Evolutionary conservation across 1,140 invertebrate species (phyloP), one percentile per base, ranked within the genome.

Genomic region (Anoplolepis gracilipes): DNA sequence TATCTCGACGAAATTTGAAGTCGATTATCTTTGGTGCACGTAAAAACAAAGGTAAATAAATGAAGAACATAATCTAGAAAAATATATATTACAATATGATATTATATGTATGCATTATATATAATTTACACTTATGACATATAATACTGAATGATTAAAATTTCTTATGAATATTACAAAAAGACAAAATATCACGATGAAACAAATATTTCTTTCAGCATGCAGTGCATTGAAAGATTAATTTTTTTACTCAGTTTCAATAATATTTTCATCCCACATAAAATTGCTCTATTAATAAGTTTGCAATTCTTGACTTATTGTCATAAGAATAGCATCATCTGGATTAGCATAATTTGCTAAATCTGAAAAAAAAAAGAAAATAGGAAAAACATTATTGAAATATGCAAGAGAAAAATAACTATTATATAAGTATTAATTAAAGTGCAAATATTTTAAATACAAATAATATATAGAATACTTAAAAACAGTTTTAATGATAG

Each of bases 311-410:
- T 94, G 94, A 90, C 92, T 95, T 90, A 92, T 93, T 22, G 94
- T 94, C 95, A 96, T 96, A 87, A 96, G 93, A 90, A 96, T 95
- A 77, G 96, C 96, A 91, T 96, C 96, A 86, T 95, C 95, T 77
- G 96, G 96, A 91, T 95, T 95, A 88, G 95, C 95, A 91, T 96
- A 96, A 92, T 94, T 95, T 39, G 94, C 93, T 67, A 95, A 89
- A 94, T 95, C 95, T 95, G 92, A 72, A 94, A 94, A 94, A 94
- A n/a, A 72, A 89, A 59, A 33, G 85, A 30, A 1, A 85, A 25
- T 13, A 53, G 55, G 39, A 57, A 46, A 61, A 25, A 19, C 49
- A 39, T 62, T 46, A 13, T n/a, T 85, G 36, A 46, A 65, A 49
- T 65, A 67, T 53, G 19, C 3, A 46, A 28, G 28, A 62, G 10